Conservation (phyloP, 2,888 invertebrate genomes). For the Drosophila quinaria region DNA sequence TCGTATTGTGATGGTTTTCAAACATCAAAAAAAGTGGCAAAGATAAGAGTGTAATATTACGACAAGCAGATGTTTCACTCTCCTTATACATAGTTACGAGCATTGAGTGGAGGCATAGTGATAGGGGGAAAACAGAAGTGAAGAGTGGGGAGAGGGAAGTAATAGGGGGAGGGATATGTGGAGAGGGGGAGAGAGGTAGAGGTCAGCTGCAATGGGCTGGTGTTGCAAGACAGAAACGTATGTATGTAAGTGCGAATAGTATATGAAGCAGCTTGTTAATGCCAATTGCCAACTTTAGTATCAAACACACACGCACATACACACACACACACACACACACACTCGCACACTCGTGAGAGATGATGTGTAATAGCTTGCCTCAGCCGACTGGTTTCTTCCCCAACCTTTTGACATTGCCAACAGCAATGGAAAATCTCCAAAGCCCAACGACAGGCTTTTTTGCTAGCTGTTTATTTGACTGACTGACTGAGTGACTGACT, state of each 20-base stretch:
- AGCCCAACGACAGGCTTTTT: slow-evolving; percentile 42
- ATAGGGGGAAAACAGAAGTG: not conserved
- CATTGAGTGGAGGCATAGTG: not conserved
- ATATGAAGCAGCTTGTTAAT: slow-evolving; percentile 54
- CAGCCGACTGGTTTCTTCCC: slow-evolving; percentile 3
- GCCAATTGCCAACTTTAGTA: slow-evolving; percentile 52
- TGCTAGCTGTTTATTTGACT: slow-evolving; percentile 63
- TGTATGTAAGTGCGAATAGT: slow-evolving; percentile 21
- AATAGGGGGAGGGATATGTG: no score
- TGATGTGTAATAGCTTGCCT: slow-evolving; percentile 39
- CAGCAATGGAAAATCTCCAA: slow-evolving; percentile 30
- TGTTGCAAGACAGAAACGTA: slow-evolving; percentile 8
- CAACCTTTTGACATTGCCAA: slow-evolving; percentile 14
- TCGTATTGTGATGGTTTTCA: slow-evolving; percentile 15
- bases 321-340: slow-evolving; percentile 8
- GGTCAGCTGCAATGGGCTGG: slow-evolving; percentile 13
- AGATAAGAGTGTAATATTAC: slow-evolving; percentile 17
- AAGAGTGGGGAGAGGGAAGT: not conserved
- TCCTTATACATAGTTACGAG: not conserved
- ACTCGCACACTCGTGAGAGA: slow-evolving; percentile 15
- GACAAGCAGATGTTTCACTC: slow-evolving; percentile 28
- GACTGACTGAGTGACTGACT: slow-evolving; percentile 43
- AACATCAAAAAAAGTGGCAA: not conserved
- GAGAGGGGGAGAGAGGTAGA: not conserved
- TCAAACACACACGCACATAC: slow-evolving; percentile 9